Percentiles rank a stretch among this genome's conserved stretches.
Conservation (phyloP, 2,888 invertebrate species). For the Leucania comma region DNA sequence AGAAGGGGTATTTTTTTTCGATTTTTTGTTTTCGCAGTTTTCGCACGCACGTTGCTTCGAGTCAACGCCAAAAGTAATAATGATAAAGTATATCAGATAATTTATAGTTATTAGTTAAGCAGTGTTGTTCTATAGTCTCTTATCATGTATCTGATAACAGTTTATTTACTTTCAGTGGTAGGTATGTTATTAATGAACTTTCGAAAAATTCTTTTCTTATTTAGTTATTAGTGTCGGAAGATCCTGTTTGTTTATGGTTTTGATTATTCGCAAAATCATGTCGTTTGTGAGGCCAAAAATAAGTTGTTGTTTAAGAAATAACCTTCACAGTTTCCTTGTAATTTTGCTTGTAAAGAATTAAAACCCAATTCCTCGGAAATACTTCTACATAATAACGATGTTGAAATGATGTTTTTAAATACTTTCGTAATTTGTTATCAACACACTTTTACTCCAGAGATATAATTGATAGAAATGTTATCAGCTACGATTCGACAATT, state of each 20-base stretch:
- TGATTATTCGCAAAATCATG: not conserved
- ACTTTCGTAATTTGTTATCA: not conserved
- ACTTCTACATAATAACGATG: not conserved
- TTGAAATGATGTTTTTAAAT: not conserved
- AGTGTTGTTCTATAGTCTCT: constrained; percentile 41
- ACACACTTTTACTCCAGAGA: not conserved
- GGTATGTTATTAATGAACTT: constrained; percentile 19
- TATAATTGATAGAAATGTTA: constrained; percentile 6
- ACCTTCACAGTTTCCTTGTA: not conserved
- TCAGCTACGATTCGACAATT: constrained; percentile 2
- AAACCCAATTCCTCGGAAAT: constrained; percentile 1
- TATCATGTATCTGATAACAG: constrained; percentile 50
- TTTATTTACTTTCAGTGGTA: constrained; percentile 32
- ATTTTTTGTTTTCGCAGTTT: not conserved
- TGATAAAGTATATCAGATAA: constrained; percentile 67
- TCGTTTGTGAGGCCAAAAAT: not conserved
- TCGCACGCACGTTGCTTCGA: constrained; percentile 35
- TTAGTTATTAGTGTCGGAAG: constrained; percentile 9
- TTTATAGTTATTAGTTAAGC: constrained; percentile 38
- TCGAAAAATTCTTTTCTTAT: not conserved
- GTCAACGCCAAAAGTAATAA: constrained; percentile 49
- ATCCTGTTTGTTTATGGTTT: constrained; percentile 2
- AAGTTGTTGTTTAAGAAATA: not conserved
- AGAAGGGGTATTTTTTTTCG: no score
- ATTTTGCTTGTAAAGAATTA: not conserved